Conservation (phyloP, 2,113 vertebrate genomes). For the Osmerus eperlanus region DNA sequence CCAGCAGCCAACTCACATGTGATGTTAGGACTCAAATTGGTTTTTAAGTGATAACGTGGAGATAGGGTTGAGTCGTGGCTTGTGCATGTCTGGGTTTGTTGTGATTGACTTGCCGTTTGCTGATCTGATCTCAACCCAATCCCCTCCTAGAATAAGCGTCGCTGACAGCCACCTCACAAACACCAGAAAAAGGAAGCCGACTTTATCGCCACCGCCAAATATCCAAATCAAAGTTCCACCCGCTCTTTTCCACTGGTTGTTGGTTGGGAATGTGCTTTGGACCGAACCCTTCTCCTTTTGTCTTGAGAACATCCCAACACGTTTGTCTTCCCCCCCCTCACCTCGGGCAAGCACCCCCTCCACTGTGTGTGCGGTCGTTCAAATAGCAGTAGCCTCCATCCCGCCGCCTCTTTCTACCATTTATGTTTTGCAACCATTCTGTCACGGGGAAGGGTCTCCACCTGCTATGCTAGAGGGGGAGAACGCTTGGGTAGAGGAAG, state of each 20-base stretch:
- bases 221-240: conserved; percentile 51
- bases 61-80: conserved; percentile 18
- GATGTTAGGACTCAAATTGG: no score
- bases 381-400: conserved; percentile 66
- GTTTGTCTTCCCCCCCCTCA: conserved; percentile 60
- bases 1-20: no score
- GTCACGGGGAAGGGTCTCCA: conserved; percentile 55
- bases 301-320: conserved; percentile 67
- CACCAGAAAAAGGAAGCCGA: conserved; percentile 19
- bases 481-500: conserved; percentile 71
- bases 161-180: conserved; percentile 24
- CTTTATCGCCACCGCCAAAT: conserved; percentile 39
- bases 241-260: conserved; percentile 61
- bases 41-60: background rate
- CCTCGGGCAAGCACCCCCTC: conserved; percentile 49
- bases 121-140: conserved; percentile 17
- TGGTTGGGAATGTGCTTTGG: conserved; percentile 68
- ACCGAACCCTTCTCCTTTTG: conserved; percentile 75
- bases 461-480: conserved; percentile 59
- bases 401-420: conserved; percentile 49
- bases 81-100: conserved; percentile 47
- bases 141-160: conserved; percentile 16
- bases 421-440: conserved; percentile 53
- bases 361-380: conserved; percentile 57
- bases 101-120: conserved; percentile 25